A percentile compares a stretch with the other conserved stretches of the same genome.
Evolutionary conservation across 1,140 invertebrate species (phyloP).

Genomic region (Oscheius sp.): DNA sequence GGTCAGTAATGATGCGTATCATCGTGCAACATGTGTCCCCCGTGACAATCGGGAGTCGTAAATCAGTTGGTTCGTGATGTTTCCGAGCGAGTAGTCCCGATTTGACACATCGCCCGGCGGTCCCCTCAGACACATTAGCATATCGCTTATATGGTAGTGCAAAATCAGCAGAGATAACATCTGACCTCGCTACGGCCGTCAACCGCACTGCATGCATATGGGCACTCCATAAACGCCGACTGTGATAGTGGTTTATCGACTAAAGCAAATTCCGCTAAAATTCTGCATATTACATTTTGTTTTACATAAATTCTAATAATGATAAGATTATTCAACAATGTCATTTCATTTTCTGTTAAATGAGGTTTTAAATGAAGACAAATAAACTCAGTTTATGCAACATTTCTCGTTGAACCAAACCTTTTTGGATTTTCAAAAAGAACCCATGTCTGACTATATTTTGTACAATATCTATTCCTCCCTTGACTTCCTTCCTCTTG

Average conservation of each 20-base stretch:
- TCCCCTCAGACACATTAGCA: neutral
- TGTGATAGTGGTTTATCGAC: neutral
- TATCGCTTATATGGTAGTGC: conserved; percentile 11
- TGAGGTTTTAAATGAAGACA: too few species aligned
- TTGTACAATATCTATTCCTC: too few species aligned
- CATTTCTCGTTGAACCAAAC: too few species aligned
- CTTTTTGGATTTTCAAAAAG: too few species aligned
- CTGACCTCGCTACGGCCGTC: conserved; percentile 4
- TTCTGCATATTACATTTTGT: neutral
- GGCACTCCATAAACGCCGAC: conserved; percentile 5
- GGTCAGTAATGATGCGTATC: neutral
- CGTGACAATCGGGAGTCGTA: conserved; percentile 1
- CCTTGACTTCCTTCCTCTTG: too few species aligned
- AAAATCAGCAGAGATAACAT: conserved; percentile 8
- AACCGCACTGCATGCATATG: conserved; percentile 5
- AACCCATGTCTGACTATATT: too few species aligned
- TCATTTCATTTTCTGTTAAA: too few species aligned
- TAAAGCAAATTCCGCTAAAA: too few species aligned
- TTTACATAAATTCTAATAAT: too few species aligned
- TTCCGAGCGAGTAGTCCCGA: neutral
- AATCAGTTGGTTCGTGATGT: conserved; percentile 11
- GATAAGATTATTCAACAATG: too few species aligned
- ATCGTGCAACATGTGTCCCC: neutral
- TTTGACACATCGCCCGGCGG: neutral
- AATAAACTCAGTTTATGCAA: too few species aligned